phyloP scores from a whole-genome alignment of 2,797 vertebrate species.

The Bovichtus diacanthus region DNA sequence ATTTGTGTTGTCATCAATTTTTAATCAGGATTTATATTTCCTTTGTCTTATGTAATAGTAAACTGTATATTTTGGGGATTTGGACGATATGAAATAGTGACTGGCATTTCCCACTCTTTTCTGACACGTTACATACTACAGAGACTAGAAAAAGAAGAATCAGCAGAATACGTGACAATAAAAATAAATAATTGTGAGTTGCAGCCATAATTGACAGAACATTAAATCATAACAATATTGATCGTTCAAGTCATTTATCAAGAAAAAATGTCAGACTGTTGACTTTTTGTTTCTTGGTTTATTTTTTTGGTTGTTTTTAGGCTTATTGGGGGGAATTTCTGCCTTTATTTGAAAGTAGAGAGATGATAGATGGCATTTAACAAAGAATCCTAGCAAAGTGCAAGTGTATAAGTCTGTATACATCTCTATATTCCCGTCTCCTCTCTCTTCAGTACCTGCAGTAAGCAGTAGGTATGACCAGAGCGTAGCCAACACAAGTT shows the following conservation, averaged over 20 bases:
- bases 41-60: background rate
- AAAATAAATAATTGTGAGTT: background rate
- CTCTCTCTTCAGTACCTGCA: conserved; percentile 88
- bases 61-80: background rate
- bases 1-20: background rate
- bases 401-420: background rate
- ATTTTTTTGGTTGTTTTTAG: background rate
- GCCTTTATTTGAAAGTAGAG: background rate
- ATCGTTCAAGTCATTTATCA: background rate
- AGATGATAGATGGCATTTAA: background rate
- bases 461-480: conserved; percentile 95
- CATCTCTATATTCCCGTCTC: background rate
- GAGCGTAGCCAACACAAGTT: conserved; percentile 96
- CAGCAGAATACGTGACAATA: background rate
- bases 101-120: too few relatives aligned
- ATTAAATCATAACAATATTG: background rate
- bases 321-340: background rate
- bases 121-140: too few relatives aligned
- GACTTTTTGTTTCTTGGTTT: background rate
- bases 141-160: too few relatives aligned
- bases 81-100: background rate
- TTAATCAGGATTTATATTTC: background rate
- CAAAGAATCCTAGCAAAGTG: background rate
- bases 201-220: background rate
- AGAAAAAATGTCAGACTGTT: background rate